Conservation (phyloP, 2,797 vertebrate species). For the Novumbra hubbsi region DNA sequence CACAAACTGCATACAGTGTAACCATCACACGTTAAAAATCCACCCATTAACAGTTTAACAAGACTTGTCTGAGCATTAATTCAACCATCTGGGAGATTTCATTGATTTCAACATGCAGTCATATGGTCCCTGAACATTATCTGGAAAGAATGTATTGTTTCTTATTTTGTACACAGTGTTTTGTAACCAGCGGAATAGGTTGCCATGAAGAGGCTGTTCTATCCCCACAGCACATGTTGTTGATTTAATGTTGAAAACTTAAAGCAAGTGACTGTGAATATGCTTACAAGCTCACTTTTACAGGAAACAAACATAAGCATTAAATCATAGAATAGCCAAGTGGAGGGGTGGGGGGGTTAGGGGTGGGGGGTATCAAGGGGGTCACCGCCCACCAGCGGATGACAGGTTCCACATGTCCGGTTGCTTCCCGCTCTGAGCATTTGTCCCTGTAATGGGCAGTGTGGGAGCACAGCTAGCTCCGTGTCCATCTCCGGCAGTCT, state of each 20-base stretch:
- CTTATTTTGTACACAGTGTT: conserved; percentile 65
- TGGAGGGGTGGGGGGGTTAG: conserved; percentile 42
- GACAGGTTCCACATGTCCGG: conserved; percentile 78
- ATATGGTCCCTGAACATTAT: conserved; percentile 63
- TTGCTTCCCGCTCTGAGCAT: conserved; percentile 70
- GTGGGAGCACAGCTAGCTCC: conserved; percentile 50
- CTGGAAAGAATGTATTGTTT: conserved; percentile 72
- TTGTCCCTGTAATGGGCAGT: conserved; percentile 61
- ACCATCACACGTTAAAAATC: conserved; percentile 69
- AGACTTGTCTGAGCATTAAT: conserved; percentile 67
- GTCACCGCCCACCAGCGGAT: conserved; percentile 68
- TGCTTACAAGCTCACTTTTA: conserved; percentile 60
- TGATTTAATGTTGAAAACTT: conserved; percentile 68
- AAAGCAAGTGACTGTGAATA: conserved; percentile 56
- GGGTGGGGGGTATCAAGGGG: conserved; percentile 55
- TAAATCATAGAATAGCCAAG: conserved; percentile 57
- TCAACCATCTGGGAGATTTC: conserved; percentile 56
- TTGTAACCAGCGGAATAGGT: conserved; percentile 67
- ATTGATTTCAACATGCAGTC: conserved; percentile 54
- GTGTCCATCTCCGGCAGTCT: conserved; percentile 43
- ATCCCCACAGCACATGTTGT: conserved; percentile 67
- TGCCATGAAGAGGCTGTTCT: conserved; percentile 55
- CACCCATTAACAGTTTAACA: conserved; percentile 69
- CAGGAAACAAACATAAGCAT: conserved; percentile 50
- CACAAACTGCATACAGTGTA: conserved; percentile 31